Evolutionary conservation across 2,797 vertebrate genomes (phyloP).

Genomic region (Pterois miles): DNA sequence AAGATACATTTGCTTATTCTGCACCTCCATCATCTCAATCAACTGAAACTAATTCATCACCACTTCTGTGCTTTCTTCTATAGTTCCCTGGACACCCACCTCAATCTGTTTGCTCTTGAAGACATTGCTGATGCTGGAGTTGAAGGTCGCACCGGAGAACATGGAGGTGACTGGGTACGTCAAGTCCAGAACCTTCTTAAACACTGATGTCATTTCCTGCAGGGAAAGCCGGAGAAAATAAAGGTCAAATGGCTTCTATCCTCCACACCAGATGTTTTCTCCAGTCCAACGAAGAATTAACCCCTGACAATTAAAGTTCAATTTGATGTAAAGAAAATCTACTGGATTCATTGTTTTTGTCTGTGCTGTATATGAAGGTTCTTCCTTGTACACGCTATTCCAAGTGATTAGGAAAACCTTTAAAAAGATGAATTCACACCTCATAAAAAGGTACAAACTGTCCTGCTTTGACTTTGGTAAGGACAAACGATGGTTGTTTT

Average conservation of each 20-base stretch:
- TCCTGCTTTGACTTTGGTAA: constrained; percentile 4
- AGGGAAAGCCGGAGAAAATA: background rate
- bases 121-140: constrained; percentile 88
- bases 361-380: background rate
- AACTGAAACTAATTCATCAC: background rate
- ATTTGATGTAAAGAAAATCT: background rate
- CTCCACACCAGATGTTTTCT: background rate
- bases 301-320: background rate
- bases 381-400: background rate
- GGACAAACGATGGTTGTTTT: constrained; percentile 16
- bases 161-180: constrained; percentile 96
- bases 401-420: background rate
- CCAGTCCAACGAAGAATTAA: background rate
- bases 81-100: constrained; percentile 69
- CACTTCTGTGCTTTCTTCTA: background rate
- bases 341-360: background rate
- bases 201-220: constrained; percentile 93
- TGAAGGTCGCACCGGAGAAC: constrained; percentile 95
- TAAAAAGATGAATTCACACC: background rate
- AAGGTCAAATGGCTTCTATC: background rate
- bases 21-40: background rate
- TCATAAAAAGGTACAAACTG: background rate
- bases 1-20: background rate
- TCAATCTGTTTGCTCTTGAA: constrained; percentile 96
- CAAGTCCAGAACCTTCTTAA: constrained; percentile 91